Evolutionary conservation across 1,140 invertebrate genomes (phyloP).

Genomic region (Tetranychus cinnabarinus): DNA sequence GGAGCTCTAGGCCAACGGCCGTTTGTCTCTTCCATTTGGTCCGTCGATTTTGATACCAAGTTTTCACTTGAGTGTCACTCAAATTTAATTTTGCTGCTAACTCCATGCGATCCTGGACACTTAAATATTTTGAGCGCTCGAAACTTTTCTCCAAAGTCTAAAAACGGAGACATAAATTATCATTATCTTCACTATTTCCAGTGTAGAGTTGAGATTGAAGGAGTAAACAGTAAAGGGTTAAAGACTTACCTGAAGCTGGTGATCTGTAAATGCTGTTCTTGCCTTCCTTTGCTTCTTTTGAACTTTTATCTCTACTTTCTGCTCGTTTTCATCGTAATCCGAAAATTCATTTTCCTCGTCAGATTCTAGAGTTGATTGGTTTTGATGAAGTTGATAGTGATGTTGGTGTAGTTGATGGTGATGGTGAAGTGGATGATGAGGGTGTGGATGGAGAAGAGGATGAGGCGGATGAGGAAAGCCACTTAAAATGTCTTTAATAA

Average conservation of each 20-base stretch:
- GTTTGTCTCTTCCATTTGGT: slow-evolving; percentile 99
- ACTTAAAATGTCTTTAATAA: not conserved
- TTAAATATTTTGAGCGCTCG: slow-evolving; percentile 92
- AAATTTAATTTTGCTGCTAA: slow-evolving; percentile 81
- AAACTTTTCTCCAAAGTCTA: slow-evolving; percentile 80
- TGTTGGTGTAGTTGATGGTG: not conserved
- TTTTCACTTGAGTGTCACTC: slow-evolving; percentile 96
- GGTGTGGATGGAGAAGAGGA: not conserved
- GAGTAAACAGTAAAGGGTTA: not conserved
- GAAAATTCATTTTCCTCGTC: not conserved
- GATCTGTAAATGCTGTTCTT: slow-evolving; percentile 91
- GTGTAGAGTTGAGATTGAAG: not conserved
- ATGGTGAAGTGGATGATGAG: not conserved
- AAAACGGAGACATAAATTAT: not conserved
- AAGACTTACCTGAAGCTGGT: slow-evolving; percentile 52
- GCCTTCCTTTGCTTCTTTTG: slow-evolving; percentile 88
- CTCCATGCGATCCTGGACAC: slow-evolving; percentile 95
- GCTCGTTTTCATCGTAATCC: not conserved
- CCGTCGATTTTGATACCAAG: slow-evolving; percentile 92
- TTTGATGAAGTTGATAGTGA: not conserved
- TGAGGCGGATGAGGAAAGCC: not conserved
- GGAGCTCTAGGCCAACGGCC: slow-evolving; percentile 76
- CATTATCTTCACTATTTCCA: too few relatives aligned
- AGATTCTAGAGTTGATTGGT: not conserved
- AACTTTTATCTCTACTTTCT: slow-evolving; percentile 6